Conservation (phyloP, 2,113 vertebrate species). For the Chaetodon auriga region DNA sequence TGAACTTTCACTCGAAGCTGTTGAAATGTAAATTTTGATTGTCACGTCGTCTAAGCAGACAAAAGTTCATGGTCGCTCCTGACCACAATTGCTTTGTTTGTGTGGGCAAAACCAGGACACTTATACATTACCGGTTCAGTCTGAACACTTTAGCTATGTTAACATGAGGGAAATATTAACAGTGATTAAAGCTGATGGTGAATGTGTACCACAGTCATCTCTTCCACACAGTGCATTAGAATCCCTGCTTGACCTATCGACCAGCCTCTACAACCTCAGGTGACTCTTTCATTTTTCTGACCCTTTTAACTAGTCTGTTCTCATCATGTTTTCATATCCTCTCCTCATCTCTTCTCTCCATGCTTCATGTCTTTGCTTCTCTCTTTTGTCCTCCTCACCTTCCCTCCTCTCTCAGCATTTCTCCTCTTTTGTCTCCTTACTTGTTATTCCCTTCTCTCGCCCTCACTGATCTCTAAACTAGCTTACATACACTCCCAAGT, state of each 20-base stretch:
- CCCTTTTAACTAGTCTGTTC: neutral
- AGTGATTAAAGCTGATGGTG: neutral
- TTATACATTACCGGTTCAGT: neutral
- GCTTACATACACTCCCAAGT: neutral
- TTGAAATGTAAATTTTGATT: neutral
- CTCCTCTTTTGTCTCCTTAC: neutral
- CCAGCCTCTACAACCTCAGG: too few species aligned
- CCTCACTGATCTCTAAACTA: neutral
- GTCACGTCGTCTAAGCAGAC: neutral
- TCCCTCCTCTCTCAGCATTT: neutral
- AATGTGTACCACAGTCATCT: neutral
- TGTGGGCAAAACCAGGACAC: slow-evolving; percentile 10
- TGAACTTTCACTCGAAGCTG: neutral
- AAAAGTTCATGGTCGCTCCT: neutral
- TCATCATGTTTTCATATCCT: neutral
- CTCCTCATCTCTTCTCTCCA: neutral
- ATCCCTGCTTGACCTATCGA: neutral
- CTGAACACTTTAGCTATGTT: neutral
- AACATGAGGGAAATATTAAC: neutral
- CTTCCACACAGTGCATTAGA: neutral
- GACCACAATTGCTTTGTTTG: slow-evolving; percentile 26
- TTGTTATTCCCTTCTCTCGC: neutral
- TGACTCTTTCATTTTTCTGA: neutral
- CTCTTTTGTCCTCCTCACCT: neutral
- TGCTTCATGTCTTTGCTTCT: neutral